Conservation (phyloP, 1,140 invertebrate genomes). For the Diploscapter pachys region DNA sequence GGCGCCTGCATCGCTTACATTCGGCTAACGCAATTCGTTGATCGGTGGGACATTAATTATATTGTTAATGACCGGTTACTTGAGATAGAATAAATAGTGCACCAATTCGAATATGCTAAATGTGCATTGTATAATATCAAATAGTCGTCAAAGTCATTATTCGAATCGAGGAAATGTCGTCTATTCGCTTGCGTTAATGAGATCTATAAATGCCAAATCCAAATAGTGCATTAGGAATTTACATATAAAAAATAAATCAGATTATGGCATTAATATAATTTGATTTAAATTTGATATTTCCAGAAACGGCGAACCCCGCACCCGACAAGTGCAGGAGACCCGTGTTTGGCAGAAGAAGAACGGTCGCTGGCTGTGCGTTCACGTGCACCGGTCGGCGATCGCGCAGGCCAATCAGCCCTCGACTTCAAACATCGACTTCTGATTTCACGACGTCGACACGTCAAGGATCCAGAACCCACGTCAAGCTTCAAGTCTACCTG, state of each 20-base stretch:
- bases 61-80: background rate
- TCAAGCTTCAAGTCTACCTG: too few species aligned
- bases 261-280: too few species aligned
- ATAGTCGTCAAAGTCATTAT: slow-evolving; percentile 9
- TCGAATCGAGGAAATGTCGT: slow-evolving; percentile 8
- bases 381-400: slow-evolving; percentile 45
- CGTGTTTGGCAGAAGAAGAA: slow-evolving; percentile 58
- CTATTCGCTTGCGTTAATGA: too few species aligned
- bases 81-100: slow-evolving; percentile 11
- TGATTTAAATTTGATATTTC: slow-evolving; percentile 9
- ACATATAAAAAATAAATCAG: too few species aligned
- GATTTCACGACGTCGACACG: too few species aligned
- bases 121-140: background rate
- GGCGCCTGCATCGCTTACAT: slow-evolving; percentile 98
- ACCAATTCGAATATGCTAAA: background rate
- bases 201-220: too few species aligned
- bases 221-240: too few species aligned
- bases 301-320: slow-evolving; percentile 56
- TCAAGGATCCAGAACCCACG: too few species aligned
- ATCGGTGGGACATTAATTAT: slow-evolving; percentile 74
- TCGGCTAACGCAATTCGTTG: slow-evolving; percentile 92
- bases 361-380: slow-evolving; percentile 56
- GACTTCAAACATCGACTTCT: too few species aligned
- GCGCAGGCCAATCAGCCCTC: too few species aligned
- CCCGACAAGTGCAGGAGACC: slow-evolving; percentile 57